Evolutionary conservation across 2,797 vertebrate species (phyloP).

Genomic region (Cygnus olor): DNA sequence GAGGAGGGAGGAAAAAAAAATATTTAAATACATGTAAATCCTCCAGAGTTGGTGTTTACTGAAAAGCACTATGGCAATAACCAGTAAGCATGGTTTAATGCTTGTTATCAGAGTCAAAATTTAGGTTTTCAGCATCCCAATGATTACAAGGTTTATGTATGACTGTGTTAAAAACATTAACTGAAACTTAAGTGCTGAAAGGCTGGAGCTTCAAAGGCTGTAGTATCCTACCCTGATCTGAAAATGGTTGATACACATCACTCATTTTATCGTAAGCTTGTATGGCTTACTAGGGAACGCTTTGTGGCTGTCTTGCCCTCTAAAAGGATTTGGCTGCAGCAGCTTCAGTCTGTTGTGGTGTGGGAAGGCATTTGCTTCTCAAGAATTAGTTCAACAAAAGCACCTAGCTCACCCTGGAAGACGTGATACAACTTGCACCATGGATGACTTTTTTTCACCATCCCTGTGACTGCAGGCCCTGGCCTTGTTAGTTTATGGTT

Average conservation of each 20-base stretch:
- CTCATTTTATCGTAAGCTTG: background rate
- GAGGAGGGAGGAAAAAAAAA: background rate
- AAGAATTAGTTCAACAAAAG: background rate
- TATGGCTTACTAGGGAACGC: background rate
- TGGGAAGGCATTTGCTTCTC: background rate
- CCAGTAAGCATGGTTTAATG: background rate
- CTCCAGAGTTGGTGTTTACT: background rate
- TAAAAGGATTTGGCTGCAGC: background rate
- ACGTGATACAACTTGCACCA: background rate
- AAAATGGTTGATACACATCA: background rate
- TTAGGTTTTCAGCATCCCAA: background rate
- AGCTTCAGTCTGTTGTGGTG: background rate
- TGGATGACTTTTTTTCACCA: background rate
- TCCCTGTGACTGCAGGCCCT: background rate
- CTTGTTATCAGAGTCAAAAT: background rate
- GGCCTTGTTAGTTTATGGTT: rapidly evolving
- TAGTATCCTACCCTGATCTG: background rate
- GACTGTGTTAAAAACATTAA: background rate
- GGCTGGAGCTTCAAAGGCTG: background rate
- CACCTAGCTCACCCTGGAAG: rapidly evolving
- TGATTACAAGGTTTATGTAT: background rate
- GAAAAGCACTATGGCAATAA: background rate
- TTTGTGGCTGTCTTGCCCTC: background rate
- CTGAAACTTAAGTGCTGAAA: background rate
- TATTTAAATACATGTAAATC: conserved; percentile 40